Evolutionary conservation across 2,888 invertebrate genomes (phyloP), one percentile per base, ranked within the genome.

Genomic region (Drosophila paranaensis): DNA sequence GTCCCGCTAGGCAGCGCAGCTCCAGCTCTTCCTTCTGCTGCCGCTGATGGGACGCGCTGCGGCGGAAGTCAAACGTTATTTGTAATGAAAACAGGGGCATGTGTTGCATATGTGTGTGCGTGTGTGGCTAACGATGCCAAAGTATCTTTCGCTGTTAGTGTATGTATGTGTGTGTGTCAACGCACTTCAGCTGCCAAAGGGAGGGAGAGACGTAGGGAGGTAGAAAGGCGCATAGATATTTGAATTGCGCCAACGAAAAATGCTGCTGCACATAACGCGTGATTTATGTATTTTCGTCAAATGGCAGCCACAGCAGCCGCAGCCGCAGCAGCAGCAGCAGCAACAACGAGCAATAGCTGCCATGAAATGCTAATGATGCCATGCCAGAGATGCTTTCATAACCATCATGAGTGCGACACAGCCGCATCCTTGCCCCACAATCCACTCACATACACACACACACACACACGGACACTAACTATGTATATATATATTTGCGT

Each of bases 11-110:
- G 42, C 16, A 51, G 16, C 50, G 13, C 5, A 45, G 33, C 33
- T 69, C 58, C 61, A 37, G 10, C 54, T 64, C 55, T 60, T 53
- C 9, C 64, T 37, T 3, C 50, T 70, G 75, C 60, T 48, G 13
- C 14, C 63, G 53, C 64, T 67, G 69, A 62, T 74, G 75, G 67
- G 62, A 69, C 57, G 63, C 68, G 85, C 66, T 88, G 88, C 81
- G 81, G 81, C 90, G 88, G 90, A 86, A 86, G 86, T 89, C 90
- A 89, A 86, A 86, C 86, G 90, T 86, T 88, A 89, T 89, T 88
- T 89, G 90, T 88, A 89, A 86, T 88, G 86, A 86, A 86, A 86
- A 86, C 87, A 89, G 90, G 84, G 90, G 74, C 85, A 89, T 85
- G 86, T 89, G 88, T 74, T 81, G 76, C 69, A 72, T 72, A 60